Evolutionary conservation across 2,113 vertebrate species (phyloP), one percentile per base, ranked within the genome.

Genomic region (Xenopus tropicalis): DNA sequence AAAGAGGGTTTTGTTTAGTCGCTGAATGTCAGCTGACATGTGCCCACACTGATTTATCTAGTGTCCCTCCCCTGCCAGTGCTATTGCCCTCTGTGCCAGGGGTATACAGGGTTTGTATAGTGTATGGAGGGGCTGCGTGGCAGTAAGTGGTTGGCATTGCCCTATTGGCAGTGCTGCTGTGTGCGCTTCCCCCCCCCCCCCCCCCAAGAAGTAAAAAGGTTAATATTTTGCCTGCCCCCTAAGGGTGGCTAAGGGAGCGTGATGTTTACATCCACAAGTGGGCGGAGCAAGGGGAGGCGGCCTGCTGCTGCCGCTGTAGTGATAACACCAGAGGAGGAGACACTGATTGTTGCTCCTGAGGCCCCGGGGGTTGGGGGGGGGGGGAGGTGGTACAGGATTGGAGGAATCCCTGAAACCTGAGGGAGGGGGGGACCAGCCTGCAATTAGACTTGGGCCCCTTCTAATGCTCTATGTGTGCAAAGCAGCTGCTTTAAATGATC

Each of bases 211-310:
- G n/a, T n/a, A 29, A 25, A 73, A 17, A 16, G 71, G 63, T 73
- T 73, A 73, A 73, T 44, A 43, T n/a, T 37, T 21, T 21, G 65
- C 23, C 72, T 48, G 64, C 64, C 23, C 43, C 24, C 61, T 21
- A 14, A 17, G 51, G 71, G 37, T 51, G 52, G n/a, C 29, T 21
- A 61, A 23, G 65, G 71, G 65, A 65, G 66, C 43, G 25, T 54
- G 58, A 75, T 75, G 72, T 75, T 75, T 75, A 75, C 72, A 75
- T 75, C 65, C 44, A 61, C 56, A 14, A 62, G 44, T 66, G 72
- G 56, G 57, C 42, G 29, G 57, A 75, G 58, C 66, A 69, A 69
- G 71, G 58, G 71, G 61, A 72, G 71, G 71, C 42, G 71, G 71
- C 42, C 16, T 14, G 3, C 62, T 68, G 62, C 37, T 20, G 56